A percentile compares a stretch with the other conserved stretches of the same genome.
These are phyloP conservation scores for Vultur gryphus DNA, from an alignment of 2,797 vertebrate species.

Conservation along the genomic window DNA sequence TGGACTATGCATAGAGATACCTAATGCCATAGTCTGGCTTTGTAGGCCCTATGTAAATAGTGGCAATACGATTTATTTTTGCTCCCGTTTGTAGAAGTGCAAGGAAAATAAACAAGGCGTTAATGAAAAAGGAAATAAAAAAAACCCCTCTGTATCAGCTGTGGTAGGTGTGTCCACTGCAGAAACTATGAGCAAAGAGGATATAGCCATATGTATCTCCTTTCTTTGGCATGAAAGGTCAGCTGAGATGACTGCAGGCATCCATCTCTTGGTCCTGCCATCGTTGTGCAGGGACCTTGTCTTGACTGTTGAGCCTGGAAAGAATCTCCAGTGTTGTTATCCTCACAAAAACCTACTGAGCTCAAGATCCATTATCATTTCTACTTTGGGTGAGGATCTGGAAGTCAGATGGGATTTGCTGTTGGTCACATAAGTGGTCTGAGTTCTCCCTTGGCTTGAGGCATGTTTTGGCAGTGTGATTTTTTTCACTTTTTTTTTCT, in stretches of 20 bases:
- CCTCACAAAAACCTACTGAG: neutral
- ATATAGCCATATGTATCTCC: neutral
- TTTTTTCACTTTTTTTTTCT: neutral
- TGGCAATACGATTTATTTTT: neutral
- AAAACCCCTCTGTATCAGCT: rapidly evolving
- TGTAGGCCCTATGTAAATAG: neutral
- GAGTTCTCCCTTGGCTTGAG: neutral
- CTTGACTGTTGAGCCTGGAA: neutral
- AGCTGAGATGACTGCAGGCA: neutral
- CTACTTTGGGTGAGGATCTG: neutral
- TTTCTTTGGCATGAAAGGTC: neutral
- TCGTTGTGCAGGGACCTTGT: neutral
- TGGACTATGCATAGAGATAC: neutral
- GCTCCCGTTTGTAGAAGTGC: neutral
- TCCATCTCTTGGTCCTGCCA: neutral
- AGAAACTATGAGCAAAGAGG: neutral
- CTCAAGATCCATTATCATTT: neutral
- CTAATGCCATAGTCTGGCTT: neutral
- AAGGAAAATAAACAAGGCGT: neutral
- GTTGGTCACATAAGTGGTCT: neutral
- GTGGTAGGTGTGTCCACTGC: neutral
- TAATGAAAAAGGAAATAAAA: neutral
- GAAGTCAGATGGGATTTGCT: neutral
- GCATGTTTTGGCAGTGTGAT: neutral
- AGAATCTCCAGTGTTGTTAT: neutral